Conservation (phyloP, 2,888 invertebrate species). For the Dilophus febrilis region DNA sequence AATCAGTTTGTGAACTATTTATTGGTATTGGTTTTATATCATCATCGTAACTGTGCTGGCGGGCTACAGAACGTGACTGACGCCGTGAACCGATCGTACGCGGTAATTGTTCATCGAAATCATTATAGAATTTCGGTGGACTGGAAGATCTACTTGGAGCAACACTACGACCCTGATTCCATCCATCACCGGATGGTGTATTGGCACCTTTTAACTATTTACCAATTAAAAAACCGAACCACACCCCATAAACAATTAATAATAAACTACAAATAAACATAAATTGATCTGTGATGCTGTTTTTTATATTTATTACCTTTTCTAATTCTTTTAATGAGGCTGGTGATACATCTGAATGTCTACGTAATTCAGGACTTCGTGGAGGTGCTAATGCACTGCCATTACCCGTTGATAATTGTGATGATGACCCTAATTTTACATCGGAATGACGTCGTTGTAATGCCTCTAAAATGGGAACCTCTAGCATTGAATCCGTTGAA, state of each 20-base stretch:
- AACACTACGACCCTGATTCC: constrained; percentile 41
- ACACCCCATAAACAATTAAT: background rate
- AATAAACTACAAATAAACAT: background rate
- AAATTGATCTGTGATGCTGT: too few species aligned
- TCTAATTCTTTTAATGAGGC: constrained; percentile 77
- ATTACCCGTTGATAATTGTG: constrained; percentile 32
- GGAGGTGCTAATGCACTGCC: constrained; percentile 61
- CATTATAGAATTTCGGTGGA: constrained; percentile 33
- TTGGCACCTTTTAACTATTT: constrained; percentile 47
- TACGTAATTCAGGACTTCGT: constrained; percentile 60
- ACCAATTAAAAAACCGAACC: background rate
- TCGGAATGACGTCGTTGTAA: constrained; percentile 70
- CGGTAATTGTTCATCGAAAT: constrained; percentile 24
- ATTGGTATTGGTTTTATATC: constrained; percentile 37
- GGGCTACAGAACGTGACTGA: constrained; percentile 41
- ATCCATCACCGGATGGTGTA: constrained; percentile 36
- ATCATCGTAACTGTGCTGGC: constrained; percentile 75
- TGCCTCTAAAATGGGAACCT: constrained; percentile 62
- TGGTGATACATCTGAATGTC: constrained; percentile 76
- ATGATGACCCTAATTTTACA: constrained; percentile 43
- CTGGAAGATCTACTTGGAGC: constrained; percentile 44
- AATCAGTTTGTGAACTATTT: constrained; percentile 26
- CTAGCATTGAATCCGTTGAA: constrained; percentile 68
- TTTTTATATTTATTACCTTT: constrained; percentile 54
- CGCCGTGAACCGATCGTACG: constrained; percentile 35